phyloP scores from a whole-genome alignment of 30 jellyfish, hydroid and myxozoan species.

The Haliclystus octoradiatus region DNA sequence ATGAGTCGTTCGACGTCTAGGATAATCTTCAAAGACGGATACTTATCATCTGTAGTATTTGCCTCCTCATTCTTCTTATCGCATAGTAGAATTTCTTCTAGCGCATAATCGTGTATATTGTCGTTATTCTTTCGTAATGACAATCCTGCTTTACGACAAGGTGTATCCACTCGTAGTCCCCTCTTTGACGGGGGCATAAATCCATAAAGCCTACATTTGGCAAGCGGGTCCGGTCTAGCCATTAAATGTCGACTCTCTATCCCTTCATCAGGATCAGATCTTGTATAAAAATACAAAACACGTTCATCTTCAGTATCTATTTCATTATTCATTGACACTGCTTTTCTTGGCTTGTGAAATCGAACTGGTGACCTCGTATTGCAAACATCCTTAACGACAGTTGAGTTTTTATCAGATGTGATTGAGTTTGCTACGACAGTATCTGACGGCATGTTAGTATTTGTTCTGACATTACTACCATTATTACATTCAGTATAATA shows the following conservation, averaged over 20 bases:
- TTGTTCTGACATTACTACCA: no score
- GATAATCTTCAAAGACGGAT: background rate
- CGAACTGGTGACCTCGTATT: no score
- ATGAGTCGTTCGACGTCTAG: background rate
- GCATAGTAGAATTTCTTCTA: background rate
- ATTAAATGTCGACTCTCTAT: background rate
- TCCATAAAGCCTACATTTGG: background rate
- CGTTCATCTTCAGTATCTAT: background rate
- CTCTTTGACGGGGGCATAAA: background rate
- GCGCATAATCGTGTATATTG: background rate
- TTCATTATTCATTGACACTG: background rate
- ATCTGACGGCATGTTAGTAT: no score
- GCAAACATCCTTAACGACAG: no score
- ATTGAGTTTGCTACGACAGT: no score
- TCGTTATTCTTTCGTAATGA: background rate
- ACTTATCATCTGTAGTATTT: background rate
- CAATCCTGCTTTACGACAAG: background rate
- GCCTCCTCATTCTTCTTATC: background rate
- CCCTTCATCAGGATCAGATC: background rate
- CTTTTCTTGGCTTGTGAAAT: no score
- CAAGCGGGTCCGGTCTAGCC: background rate
- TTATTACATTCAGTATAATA: no score
- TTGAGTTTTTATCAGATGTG: no score
- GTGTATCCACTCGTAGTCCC: background rate
- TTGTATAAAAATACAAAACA: background rate